These are phyloP conservation scores for Coluber constrictor DNA, from an alignment of 2,797 vertebrate species.

Conservation along the genomic window DNA sequence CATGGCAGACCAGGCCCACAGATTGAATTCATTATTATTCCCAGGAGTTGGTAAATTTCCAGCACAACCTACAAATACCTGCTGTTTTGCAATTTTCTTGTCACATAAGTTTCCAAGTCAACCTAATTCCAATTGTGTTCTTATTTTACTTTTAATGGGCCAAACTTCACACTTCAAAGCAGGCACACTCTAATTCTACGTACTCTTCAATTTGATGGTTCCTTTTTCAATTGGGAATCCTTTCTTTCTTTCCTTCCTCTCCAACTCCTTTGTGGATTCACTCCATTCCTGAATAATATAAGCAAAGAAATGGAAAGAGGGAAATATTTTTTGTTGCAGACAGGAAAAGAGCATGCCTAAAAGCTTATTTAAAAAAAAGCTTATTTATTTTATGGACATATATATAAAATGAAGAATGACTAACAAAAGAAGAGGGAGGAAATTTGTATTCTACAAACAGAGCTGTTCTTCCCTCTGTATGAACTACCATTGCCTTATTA, in stretches of 20 bases:
- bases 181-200: slow-evolving; percentile 54
- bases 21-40: slow-evolving; percentile 47
- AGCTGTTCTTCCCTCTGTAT: slow-evolving; percentile 6
- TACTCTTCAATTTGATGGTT: slow-evolving; percentile 48
- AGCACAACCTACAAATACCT: slow-evolving; percentile 57
- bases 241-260: slow-evolving; percentile 12
- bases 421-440: neutral
- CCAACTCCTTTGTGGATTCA: slow-evolving; percentile 31
- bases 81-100: slow-evolving; percentile 66
- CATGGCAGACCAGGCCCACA: slow-evolving; percentile 32
- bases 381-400: slow-evolving; percentile 1
- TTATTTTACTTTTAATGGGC: slow-evolving; percentile 58
- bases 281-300: neutral
- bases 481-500: slow-evolving; percentile 7
- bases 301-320: neutral
- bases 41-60: slow-evolving; percentile 53
- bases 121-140: slow-evolving; percentile 52
- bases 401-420: neutral
- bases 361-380: slow-evolving; percentile 5
- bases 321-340: neutral
- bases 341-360: slow-evolving; percentile 26
- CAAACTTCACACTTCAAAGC: slow-evolving; percentile 44
- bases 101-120: slow-evolving; percentile 53
- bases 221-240: slow-evolving; percentile 14
- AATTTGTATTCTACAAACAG: slow-evolving; percentile 5